Conservation (phyloP, 2,888 invertebrate genomes). For the Fragum sueziense region DNA sequence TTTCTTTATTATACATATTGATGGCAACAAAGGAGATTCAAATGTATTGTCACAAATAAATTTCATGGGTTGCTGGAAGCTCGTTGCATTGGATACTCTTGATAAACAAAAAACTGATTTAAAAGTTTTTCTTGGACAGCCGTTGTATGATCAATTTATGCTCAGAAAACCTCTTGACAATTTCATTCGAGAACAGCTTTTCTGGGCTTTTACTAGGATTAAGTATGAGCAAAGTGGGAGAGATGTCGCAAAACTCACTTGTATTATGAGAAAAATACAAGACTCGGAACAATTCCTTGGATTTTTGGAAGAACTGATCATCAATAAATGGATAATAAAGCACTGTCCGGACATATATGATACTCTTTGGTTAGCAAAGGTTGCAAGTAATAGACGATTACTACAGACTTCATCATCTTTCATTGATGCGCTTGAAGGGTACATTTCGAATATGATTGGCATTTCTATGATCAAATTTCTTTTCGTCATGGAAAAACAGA, state of each 20-base stretch:
- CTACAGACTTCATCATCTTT: constrained; percentile 44
- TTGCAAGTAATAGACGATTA: constrained; percentile 51
- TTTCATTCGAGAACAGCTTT: constrained; percentile 56
- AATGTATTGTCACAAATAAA: constrained; percentile 53
- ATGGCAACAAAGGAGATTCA: constrained; percentile 21
- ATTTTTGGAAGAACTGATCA: constrained; percentile 18
- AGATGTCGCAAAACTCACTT: constrained; percentile 45
- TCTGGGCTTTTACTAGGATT: constrained; percentile 64
- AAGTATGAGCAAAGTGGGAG: constrained; percentile 48
- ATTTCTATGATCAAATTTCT: constrained; percentile 55
- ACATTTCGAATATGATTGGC: constrained; percentile 43
- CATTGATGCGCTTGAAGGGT: constrained; percentile 52
- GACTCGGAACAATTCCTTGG: constrained; percentile 18
- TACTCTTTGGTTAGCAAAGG: constrained; percentile 47
- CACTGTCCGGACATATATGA: background rate
- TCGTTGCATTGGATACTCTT: constrained; percentile 58
- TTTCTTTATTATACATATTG: constrained; percentile 48
- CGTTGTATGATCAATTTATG: constrained; percentile 43
- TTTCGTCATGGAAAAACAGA: constrained; percentile 44
- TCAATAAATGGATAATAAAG: constrained; percentile 7
- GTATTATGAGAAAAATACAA: constrained; percentile 39
- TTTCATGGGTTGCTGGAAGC: constrained; percentile 61
- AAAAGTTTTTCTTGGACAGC: constrained; percentile 15
- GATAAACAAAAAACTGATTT: constrained; percentile 44
- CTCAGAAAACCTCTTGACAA: constrained; percentile 34